phyloP scores from a whole-genome alignment of 2,888 invertebrate genomes.

The Corythucha ciliata region DNA sequence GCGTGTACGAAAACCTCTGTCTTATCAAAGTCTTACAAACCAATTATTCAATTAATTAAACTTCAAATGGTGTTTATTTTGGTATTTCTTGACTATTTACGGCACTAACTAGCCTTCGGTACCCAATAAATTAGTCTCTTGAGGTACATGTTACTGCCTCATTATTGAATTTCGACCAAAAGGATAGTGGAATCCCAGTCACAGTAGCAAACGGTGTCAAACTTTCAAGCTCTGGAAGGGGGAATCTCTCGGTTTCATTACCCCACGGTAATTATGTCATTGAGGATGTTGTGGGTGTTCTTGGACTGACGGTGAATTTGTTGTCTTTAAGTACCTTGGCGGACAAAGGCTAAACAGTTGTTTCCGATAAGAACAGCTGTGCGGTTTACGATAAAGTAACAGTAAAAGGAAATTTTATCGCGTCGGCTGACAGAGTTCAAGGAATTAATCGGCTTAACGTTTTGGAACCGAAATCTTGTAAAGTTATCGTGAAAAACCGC shows the following conservation, averaged over 20 bases:
- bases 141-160: too few species aligned
- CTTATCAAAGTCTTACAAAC: too few species aligned
- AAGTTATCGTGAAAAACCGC: too few species aligned
- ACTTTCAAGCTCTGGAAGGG: slow-evolving; percentile 2
- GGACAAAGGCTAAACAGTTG: background rate
- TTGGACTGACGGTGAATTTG: slow-evolving; percentile 8
- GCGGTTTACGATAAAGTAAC: background rate
- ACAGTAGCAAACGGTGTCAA: slow-evolving; percentile 4
- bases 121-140: too few species aligned
- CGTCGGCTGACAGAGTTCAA: slow-evolving; percentile 3
- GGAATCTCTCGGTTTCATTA: slow-evolving; percentile 1
- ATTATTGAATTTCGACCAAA: background rate
- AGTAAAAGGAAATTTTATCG: slow-evolving; percentile 5
- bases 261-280: slow-evolving; percentile 2
- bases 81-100: too few species aligned
- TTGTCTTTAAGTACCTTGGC: slow-evolving; percentile 1
- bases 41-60: too few species aligned
- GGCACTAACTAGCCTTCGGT: too few species aligned
- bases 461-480: too few species aligned
- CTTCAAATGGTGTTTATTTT: too few species aligned
- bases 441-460: slow-evolving; percentile 9
- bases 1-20: too few species aligned
- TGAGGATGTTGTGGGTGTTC: background rate
- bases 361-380: slow-evolving; percentile 3
- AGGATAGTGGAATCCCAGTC: slow-evolving; percentile 1